These are phyloP conservation scores for Mus musculus DNA, from an alignment of 2,113 vertebrate genomes.

Conservation along the genomic window DNA sequence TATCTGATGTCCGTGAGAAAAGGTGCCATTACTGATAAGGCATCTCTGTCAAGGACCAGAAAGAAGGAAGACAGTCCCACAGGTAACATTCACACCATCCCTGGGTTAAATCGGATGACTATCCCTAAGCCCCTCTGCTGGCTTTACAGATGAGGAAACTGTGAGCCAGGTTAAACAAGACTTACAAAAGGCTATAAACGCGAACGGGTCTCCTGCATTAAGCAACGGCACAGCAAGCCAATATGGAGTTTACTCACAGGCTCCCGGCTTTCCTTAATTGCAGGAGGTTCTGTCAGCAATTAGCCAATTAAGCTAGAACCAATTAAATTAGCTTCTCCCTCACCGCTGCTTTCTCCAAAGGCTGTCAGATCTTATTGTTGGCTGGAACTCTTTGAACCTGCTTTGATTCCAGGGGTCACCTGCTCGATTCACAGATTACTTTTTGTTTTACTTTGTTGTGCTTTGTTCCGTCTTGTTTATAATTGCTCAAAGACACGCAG, in stretches of 20 bases:
- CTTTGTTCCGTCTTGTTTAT: slow-evolving; percentile 15
- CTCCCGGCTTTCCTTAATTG: neutral
- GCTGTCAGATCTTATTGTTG: neutral
- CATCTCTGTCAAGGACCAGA: neutral
- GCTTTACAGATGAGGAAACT: neutral
- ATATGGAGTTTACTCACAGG: neutral
- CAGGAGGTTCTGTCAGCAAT: neutral
- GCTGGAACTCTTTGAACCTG: neutral
- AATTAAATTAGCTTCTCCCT: slow-evolving; percentile 19
- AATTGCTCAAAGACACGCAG: neutral
- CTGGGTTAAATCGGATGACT: neutral
- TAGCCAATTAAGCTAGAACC: neutral
- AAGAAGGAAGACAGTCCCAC: neutral
- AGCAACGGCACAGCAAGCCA: neutral
- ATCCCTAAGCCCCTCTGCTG: neutral
- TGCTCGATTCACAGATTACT: neutral
- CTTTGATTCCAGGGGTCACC: neutral
- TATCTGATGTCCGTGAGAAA: neutral
- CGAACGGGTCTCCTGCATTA: neutral
- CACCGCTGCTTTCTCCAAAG: neutral
- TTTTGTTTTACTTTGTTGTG: neutral
- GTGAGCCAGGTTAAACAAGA: neutral
- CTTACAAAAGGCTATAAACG: neutral
- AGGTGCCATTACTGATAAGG: neutral
- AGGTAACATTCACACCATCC: neutral